Conservation (phyloP, 2,888 invertebrate genomes). For the Polydrusus cervinus region DNA sequence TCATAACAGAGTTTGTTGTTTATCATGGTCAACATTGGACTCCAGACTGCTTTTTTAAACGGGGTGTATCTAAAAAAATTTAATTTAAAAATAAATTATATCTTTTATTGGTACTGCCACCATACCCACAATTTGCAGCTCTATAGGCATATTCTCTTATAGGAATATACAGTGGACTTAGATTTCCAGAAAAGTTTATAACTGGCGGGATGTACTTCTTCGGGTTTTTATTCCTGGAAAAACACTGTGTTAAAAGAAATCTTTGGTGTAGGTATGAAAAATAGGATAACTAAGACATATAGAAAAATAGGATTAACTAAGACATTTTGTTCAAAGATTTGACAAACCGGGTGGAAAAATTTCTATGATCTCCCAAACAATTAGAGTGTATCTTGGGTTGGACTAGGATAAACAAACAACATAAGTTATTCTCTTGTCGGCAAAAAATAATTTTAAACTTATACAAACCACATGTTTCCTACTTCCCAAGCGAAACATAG, state of each 20-base stretch:
- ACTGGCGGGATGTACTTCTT: conserved; percentile 52
- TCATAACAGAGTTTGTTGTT: conserved; percentile 53
- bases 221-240: conserved; percentile 51
- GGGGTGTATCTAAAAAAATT: conserved; percentile 45
- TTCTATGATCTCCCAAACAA: background rate
- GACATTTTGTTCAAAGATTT: too few species aligned
- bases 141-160: conserved; percentile 53
- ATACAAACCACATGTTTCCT: conserved; percentile 58
- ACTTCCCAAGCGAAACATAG: conserved; percentile 68
- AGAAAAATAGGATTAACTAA: too few species aligned
- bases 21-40: conserved; percentile 57
- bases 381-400: background rate
- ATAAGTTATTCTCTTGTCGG: too few species aligned
- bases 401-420: background rate
- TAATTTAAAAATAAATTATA: background rate
- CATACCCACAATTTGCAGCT: conserved; percentile 52
- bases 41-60: conserved; percentile 60
- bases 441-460: background rate
- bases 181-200: conserved; percentile 58
- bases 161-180: conserved; percentile 57
- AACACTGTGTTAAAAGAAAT: background rate
- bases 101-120: background rate
- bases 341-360: too few species aligned
- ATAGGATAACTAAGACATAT: too few species aligned
- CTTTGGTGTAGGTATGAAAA: background rate